A percentile compares a stretch with the other conserved stretches of the same genome.
Evolutionary conservation across 2,113 vertebrate species (phyloP).

Genomic region (Siphamia tubifer): DNA sequence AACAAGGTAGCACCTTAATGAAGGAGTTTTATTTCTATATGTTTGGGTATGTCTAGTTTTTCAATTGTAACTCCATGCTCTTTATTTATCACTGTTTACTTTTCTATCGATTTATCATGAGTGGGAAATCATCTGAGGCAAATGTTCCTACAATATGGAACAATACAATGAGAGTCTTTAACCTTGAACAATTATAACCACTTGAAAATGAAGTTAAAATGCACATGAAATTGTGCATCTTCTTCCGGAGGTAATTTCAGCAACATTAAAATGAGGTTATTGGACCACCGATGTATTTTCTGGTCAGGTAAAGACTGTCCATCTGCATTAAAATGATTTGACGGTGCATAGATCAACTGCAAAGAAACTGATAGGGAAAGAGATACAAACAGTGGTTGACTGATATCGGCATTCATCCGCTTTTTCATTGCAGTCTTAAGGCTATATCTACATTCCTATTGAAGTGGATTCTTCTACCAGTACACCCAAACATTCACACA

Average conservation of each 20-base stretch:
- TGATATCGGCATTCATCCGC: constrained; percentile 18
- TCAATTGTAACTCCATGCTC: too few species aligned
- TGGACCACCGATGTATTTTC: background rate
- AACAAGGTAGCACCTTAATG: too few species aligned
- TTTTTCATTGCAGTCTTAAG: constrained; percentile 24
- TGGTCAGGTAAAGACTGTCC: background rate
- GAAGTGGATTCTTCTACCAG: constrained; percentile 5
- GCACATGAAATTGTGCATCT: background rate
- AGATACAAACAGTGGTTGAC: background rate
- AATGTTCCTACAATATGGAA: too few species aligned
- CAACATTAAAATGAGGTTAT: background rate
- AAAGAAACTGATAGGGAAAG: background rate
- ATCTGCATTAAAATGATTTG: background rate
- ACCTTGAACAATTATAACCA: too few species aligned
- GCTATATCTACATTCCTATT: constrained; percentile 33
- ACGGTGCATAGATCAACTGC: background rate
- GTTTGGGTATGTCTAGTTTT: too few species aligned
- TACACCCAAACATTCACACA: background rate
- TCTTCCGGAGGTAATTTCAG: background rate
- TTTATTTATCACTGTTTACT: too few species aligned
- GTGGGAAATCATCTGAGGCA: too few species aligned
- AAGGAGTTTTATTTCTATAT: too few species aligned
- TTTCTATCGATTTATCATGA: too few species aligned
- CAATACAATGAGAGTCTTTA: too few species aligned
- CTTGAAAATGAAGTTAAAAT: too few species aligned